Percentiles rank a stretch among this genome's conserved stretches.
These are phyloP conservation scores for Campopleginae sp. DNA, from an alignment of 2,888 invertebrate genomes.

Conservation along the genomic window DNA sequence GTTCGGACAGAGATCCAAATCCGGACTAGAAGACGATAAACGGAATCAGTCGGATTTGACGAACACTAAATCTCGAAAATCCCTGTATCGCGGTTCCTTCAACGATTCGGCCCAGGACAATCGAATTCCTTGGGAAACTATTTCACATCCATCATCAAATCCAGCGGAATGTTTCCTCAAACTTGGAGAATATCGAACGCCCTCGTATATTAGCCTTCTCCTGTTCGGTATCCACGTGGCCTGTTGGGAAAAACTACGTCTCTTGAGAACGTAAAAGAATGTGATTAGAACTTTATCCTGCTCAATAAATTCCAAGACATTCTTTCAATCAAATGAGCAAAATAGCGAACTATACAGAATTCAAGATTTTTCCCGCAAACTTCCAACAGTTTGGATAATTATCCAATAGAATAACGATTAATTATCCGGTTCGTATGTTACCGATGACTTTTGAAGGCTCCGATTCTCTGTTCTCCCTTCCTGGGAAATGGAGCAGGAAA, in stretches of 20 bases:
- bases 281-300: background rate
- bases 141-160: background rate
- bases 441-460: too few species aligned
- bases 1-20: background rate
- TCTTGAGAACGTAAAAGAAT: background rate
- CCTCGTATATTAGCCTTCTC: background rate
- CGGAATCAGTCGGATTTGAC: background rate
- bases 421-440: too few species aligned
- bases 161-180: background rate
- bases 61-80: background rate
- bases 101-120: background rate
- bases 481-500: too few species aligned
- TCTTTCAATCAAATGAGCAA: background rate
- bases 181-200: background rate
- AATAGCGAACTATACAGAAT: background rate
- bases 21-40: background rate
- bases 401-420: too few species aligned
- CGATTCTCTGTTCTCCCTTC: too few species aligned
- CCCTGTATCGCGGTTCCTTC: background rate
- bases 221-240: background rate
- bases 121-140: background rate
- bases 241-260: background rate
- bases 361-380: background rate
- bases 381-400: background rate
- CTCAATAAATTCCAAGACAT: background rate